Evolutionary conservation across 2,888 invertebrate species (phyloP).

Genomic region (Lasioglossum pauxillum): DNA sequence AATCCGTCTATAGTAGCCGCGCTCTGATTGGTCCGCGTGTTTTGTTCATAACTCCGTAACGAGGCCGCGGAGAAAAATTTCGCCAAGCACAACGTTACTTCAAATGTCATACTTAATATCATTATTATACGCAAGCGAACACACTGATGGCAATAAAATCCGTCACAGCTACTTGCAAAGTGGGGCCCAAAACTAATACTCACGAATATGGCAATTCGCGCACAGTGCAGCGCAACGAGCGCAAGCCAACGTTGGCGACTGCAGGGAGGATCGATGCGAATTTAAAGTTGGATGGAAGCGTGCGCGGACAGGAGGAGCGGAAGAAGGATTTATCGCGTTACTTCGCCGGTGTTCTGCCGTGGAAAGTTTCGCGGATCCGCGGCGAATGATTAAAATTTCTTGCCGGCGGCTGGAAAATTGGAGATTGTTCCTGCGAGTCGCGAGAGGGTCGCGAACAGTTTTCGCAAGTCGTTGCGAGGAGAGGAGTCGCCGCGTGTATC

Average conservation of each 20-base stretch:
- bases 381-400: slow-evolving; percentile 41
- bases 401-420: no score
- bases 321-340: slow-evolving; percentile 35
- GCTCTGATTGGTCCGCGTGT: no score
- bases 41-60: no score
- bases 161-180: no score
- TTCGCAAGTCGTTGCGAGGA: slow-evolving; percentile 7
- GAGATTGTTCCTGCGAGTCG: not conserved
- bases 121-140: no score
- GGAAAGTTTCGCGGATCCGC: slow-evolving; percentile 19
- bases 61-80: no score
- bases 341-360: not conserved
- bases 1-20: no score
- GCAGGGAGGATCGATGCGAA: slow-evolving; percentile 5
- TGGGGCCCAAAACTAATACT: no score
- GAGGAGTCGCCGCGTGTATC: slow-evolving; percentile 3
- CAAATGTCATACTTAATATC: no score
- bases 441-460: not conserved
- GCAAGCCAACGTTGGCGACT: not conserved
- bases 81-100: no score
- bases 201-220: not conserved
- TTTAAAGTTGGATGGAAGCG: slow-evolving; percentile 31
- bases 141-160: no score
- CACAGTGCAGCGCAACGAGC: no score
- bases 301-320: not conserved